Evolutionary conservation across 2,113 vertebrate genomes (phyloP).

Genomic region (Equus przewalskii): DNA sequence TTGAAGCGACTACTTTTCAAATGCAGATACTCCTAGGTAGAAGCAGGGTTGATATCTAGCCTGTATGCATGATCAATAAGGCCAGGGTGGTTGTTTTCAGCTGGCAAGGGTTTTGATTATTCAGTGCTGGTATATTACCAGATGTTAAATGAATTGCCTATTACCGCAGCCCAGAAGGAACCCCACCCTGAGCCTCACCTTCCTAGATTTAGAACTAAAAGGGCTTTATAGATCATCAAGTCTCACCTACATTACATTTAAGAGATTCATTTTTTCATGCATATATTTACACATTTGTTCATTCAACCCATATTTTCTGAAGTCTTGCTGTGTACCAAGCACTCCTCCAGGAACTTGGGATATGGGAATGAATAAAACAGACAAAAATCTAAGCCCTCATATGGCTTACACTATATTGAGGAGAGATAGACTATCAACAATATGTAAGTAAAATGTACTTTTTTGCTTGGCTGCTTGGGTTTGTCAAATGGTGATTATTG

Average conservation of each 20-base stretch:
- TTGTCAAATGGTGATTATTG: neutral
- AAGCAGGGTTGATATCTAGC: neutral
- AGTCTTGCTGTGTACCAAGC: neutral
- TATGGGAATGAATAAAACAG: neutral
- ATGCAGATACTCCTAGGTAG: neutral
- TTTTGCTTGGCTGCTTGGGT: neutral
- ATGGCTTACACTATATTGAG: neutral
- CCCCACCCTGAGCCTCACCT: neutral
- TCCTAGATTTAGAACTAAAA: constrained; percentile 35
- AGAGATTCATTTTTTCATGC: constrained; percentile 2
- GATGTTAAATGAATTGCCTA: neutral
- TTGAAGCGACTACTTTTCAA: constrained; percentile 7
- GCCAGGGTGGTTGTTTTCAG: neutral
- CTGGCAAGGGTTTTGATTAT: neutral
- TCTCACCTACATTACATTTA: neutral
- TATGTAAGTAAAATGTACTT: neutral
- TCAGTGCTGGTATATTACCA: neutral
- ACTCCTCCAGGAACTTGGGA: neutral
- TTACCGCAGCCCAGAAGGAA: neutral
- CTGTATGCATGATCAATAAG: neutral
- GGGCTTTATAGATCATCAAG: neutral
- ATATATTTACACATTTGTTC: neutral
- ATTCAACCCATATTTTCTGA: constrained; percentile 23
- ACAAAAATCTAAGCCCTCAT: neutral
- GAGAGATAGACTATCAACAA: neutral